Evolutionary conservation across 2,888 invertebrate genomes (phyloP).

Genomic region (Chirona hameri): DNA sequence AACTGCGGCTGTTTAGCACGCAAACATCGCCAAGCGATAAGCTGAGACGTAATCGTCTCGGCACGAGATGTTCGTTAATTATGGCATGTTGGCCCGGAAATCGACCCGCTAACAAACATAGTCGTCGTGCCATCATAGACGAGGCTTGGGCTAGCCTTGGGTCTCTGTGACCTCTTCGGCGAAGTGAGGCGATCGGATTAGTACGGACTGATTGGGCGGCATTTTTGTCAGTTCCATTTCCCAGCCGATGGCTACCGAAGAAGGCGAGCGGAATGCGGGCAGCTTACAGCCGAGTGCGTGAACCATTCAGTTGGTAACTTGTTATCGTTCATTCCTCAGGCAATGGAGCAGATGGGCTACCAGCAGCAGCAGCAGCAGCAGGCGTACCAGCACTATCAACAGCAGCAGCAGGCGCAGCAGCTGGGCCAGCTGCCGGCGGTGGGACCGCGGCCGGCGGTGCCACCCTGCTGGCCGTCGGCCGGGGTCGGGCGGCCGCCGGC

Average conservation of each 20-base stretch:
- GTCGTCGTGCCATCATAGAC: too few species aligned
- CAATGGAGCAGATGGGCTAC: conserved; percentile 45
- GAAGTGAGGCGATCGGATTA: neutral
- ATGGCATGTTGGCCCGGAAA: too few species aligned
- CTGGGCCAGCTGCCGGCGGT: too few species aligned
- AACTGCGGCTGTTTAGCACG: too few species aligned
- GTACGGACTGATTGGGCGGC: neutral
- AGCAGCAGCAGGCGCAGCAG: too few species aligned
- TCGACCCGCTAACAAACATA: too few species aligned
- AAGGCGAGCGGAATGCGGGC: neutral
- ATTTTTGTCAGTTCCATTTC: neutral
- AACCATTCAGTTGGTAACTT: neutral
- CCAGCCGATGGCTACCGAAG: neutral
- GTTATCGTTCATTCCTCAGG: neutral
- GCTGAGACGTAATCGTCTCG: too few species aligned
- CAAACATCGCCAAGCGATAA: too few species aligned
- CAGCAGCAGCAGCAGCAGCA: conserved; percentile 38
- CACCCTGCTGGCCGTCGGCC: conserved; percentile 60
- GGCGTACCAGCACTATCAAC: too few species aligned
- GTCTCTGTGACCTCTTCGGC: too few species aligned
- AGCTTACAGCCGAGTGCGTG: neutral
- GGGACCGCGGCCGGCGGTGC: neutral
- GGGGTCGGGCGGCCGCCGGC: conserved; percentile 76
- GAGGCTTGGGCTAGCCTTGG: too few species aligned
- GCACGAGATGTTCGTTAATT: too few species aligned